Evolutionary conservation across 2,797 vertebrate species (phyloP), one percentile per base, ranked within the genome.

Genomic region (Semaprochilodus insignis): DNA sequence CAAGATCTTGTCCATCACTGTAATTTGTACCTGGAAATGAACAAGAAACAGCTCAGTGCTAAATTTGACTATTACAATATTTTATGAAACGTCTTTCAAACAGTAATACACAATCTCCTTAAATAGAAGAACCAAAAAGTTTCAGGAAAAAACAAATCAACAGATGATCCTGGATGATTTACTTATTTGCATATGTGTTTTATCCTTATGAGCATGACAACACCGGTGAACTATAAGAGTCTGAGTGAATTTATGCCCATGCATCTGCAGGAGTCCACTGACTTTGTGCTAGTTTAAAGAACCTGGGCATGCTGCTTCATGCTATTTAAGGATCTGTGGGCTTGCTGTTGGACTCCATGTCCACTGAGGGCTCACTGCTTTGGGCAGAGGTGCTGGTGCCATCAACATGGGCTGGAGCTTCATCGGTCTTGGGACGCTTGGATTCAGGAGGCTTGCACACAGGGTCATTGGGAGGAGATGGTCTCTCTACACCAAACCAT

Each of bases 381-480:
- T 81, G 76, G 57, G 40, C 52, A 67, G 80, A 70, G 27, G 3
- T 34, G 48, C 66, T 70, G 23, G 40, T 57, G 25, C 25, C 34
- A 10, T 7, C 57, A 40, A n/a, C 48, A 3, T 51, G 27, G 21
- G 2, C 40, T 10, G 85, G 7, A 0, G 81, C 4, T 48, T 92
- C 92, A 8, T 91, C 89, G 25, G 91, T 96, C 89, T 96, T 96
- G 59, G 94, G 88, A 27, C 97, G 94, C 88, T 99, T 99, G 0
- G 94, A 89, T 66, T 96, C 94, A 34, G 95, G 97, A 16, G 97
- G 92, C 76, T 94, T 95, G 88, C 94, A 95, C 25, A 91, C 90
- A 1, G 91, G 90, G 80, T 98, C 96, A 6, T 90, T 94, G 81
- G 95, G 89, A 66, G 95, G 94, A 83, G 95, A 93, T 0, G 95